phyloP scores from a whole-genome alignment of 2,888 invertebrate genomes.

The Xylota sylvarum region DNA sequence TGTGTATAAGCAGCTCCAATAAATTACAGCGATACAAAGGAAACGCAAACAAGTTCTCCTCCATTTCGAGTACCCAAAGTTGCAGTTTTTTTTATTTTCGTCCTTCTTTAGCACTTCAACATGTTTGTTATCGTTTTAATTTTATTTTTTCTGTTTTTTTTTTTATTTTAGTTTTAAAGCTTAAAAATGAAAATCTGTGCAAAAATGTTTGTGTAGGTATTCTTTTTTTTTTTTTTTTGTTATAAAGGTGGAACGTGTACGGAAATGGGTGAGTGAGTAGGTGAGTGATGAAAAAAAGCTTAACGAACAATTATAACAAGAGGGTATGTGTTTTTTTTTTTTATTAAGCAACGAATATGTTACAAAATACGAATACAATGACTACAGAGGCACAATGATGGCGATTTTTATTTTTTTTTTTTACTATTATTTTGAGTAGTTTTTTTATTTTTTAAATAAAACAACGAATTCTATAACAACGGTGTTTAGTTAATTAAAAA shows the following conservation, averaged over 20 bases:
- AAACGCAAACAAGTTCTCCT: constrained; percentile 16
- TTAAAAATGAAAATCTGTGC: constrained; percentile 24
- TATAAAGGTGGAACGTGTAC: constrained; percentile 3
- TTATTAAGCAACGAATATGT: constrained; percentile 60
- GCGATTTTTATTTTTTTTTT: constrained; percentile 27
- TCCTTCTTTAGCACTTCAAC: constrained; percentile 2
- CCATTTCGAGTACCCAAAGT: neutral
- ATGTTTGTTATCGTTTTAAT: constrained; percentile 19
- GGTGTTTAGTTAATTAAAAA: constrained; percentile 11
- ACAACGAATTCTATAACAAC: constrained; percentile 30
- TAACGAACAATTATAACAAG: constrained; percentile 47
- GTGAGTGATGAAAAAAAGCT: constrained; percentile 36
- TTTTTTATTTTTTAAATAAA: neutral
- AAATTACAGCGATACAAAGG: constrained; percentile 45
- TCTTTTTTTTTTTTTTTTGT: neutral
- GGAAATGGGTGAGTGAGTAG: constrained; percentile 39
- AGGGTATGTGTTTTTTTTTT: constrained; percentile 17
- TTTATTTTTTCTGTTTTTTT: neutral
- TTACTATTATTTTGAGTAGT: neutral
- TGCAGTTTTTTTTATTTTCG: neutral
- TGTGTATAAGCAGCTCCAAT: constrained; percentile 10
- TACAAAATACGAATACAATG: constrained; percentile 41
- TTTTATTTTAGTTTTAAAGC: constrained; percentile 15
- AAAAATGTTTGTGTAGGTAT: constrained; percentile 8
- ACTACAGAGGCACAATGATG: constrained; percentile 59